These are phyloP conservation scores for Acanthaster planci DNA, from an alignment of 35 echinoderm and acorn worm species.

Conservation along the genomic window DNA sequence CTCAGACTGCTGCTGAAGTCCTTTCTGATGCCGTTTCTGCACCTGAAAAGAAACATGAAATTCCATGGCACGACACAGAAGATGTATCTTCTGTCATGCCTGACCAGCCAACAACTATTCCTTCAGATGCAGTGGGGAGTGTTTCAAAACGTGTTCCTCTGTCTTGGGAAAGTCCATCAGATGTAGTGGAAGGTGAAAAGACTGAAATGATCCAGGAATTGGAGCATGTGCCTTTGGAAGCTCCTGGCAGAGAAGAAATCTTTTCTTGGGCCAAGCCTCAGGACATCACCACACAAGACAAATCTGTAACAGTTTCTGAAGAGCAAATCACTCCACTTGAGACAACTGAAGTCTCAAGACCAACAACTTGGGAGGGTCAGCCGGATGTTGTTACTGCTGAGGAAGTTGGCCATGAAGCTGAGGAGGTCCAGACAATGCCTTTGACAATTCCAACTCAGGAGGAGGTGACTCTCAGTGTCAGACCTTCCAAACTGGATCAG, in stretches of 20 bases:
- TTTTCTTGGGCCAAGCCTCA: slow-evolving; percentile 12
- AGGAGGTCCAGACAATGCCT: neutral
- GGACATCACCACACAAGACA: neutral
- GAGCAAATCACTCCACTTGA: neutral
- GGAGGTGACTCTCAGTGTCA: slow-evolving; percentile 21
- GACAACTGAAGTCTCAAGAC: slow-evolving; percentile 15
- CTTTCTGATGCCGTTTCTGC: slow-evolving; percentile 33
- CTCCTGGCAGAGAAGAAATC: slow-evolving; percentile 15
- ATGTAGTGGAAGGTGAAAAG: slow-evolving; percentile 13
- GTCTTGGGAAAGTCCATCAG: slow-evolving; percentile 29
- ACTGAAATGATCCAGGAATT: neutral
- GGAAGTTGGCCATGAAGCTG: slow-evolving; percentile 4
- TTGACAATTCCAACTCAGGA: neutral
- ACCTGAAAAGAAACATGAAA: slow-evolving; percentile 43
- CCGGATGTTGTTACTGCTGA: slow-evolving; percentile 20
- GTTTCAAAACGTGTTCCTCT: neutral
- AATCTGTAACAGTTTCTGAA: slow-evolving; percentile 28
- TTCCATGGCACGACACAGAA: slow-evolving; percentile 28
- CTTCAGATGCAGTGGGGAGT: slow-evolving; percentile 10
- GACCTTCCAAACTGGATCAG: slow-evolving; percentile 15
- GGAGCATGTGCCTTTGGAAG: slow-evolving; percentile 12
- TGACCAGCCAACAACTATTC: neutral
- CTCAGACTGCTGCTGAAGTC: slow-evolving; percentile 30
- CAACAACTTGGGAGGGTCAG: slow-evolving; percentile 1
- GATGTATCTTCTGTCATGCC: slow-evolving; percentile 40